Percentiles rank a stretch among this genome's conserved stretches.
phyloP scores from a whole-genome alignment of 2,797 vertebrate genomes.

The Channallabes apus region DNA sequence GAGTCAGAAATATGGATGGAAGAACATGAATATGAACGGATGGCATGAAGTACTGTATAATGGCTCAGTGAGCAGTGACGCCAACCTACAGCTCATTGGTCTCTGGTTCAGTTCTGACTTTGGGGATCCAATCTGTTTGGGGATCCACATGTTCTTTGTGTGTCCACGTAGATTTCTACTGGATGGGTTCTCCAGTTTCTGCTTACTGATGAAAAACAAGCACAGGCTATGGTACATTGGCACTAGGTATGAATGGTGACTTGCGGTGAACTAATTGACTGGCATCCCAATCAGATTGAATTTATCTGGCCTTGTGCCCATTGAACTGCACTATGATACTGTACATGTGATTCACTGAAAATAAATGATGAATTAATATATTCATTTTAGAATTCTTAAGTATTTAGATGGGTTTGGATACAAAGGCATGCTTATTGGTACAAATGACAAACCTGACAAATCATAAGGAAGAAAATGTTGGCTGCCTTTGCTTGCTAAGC shows the following conservation, averaged over 20 bases:
- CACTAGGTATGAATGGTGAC: neutral
- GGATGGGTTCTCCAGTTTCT: neutral
- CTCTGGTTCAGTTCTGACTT: neutral
- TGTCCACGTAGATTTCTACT: neutral
- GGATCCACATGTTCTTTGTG: neutral
- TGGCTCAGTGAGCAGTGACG: neutral
- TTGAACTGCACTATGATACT: neutral
- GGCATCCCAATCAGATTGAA: neutral
- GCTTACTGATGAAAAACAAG: neutral
- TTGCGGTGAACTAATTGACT: neutral
- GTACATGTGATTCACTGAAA: neutral
- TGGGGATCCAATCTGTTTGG: neutral
- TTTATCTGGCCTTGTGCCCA: neutral
- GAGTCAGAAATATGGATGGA: neutral
- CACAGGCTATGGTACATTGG: neutral
- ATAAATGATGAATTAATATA: neutral
- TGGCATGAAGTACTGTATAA: neutral
- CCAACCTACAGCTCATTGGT: neutral
- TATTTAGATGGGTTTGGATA: too few species aligned
- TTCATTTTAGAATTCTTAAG: neutral
- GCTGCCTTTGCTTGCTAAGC: too few species aligned
- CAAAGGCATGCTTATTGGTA: too few species aligned
- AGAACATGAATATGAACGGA: neutral
- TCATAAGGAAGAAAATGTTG: too few species aligned
- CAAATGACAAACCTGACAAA: too few species aligned